A percentile compares a stretch with the other conserved stretches of the same genome.
phyloP scores from a whole-genome alignment of 2,797 vertebrate species.

The Botia kubotai region DNA sequence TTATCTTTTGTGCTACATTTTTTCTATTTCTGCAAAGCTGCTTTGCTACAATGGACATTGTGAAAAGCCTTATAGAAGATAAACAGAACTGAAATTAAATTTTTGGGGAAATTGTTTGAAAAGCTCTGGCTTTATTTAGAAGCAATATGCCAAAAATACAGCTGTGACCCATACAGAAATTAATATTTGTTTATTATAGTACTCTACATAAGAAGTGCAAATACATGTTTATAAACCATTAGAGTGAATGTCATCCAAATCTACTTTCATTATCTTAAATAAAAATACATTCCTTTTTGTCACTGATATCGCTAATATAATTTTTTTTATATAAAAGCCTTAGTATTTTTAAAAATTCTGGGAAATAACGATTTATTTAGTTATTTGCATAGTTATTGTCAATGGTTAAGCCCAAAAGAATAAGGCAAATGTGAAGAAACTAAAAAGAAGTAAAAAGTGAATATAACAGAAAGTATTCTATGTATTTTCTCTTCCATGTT shows the following conservation, averaged over 20 bases:
- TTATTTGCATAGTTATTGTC: slow-evolving; percentile 44
- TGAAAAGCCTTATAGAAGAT: too few species aligned
- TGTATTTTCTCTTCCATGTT: neutral
- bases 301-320: slow-evolving; percentile 14
- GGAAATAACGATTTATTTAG: slow-evolving; percentile 20
- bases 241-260: slow-evolving; percentile 26
- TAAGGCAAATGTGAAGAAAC: neutral
- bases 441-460: slow-evolving; percentile 7
- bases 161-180: slow-evolving; percentile 6
- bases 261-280: slow-evolving; percentile 44
- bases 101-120: too few species aligned
- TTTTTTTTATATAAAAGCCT: slow-evolving; percentile 40
- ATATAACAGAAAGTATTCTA: slow-evolving; percentile 8
- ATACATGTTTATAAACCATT: slow-evolving; percentile 44
- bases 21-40: too few species aligned
- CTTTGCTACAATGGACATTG: too few species aligned
- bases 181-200: slow-evolving; percentile 42
- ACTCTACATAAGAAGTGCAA: slow-evolving; percentile 48
- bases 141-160: neutral
- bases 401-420: neutral
- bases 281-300: slow-evolving; percentile 38
- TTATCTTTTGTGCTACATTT: too few species aligned
- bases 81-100: too few species aligned
- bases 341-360: slow-evolving; percentile 21
- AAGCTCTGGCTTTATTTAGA: neutral